Base-by-base conservation (phyloP, 1,140 invertebrate species). In the Lanistes nyassanus region DNA sequence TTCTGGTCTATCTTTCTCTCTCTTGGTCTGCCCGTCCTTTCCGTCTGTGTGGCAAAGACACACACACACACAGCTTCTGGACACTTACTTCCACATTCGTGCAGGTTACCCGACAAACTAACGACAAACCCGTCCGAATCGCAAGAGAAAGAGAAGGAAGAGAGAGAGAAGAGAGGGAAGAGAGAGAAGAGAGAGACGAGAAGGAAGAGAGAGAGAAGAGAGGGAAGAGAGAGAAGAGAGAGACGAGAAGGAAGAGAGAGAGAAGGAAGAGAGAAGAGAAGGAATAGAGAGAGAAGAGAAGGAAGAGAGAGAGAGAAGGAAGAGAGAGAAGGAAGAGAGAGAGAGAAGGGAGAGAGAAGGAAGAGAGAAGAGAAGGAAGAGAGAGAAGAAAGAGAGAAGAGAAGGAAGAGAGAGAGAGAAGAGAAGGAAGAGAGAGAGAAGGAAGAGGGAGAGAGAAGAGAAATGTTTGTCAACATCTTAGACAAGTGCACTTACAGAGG, bases 401-500 rank as follows among this genome's bases (percentile, higher is more conserved):
- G 21, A 26, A 64, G n/a, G n/a, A n/a, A n/a, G n/a, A n/a, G n/a
- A n/a, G n/a, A n/a, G n/a, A n/a, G n/a, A n/a, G n/a, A n/a, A n/a
- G n/a, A n/a, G n/a, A n/a, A n/a, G n/a, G n/a, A n/a, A n/a, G n/a
- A n/a, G n/a, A n/a, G n/a, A n/a, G n/a, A n/a, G n/a, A n/a, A n/a
- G n/a, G n/a, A n/a, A n/a, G 42, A 1, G 42, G 42, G 9, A 47
- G 42, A 47, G 42, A 47, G 9, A 47, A 3, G 5, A 6, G 42
- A 47, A n/a, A n/a, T n/a, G n/a, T 31, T n/a, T n/a, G 9, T 64
- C 29, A 11, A 19, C 29, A 16, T 64, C 29, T 64, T 64, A 16
- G 11, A n/a, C 11, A 16, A 29, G 26, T 11, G 3, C 34, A 79
- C 80, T 76, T 69, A 82, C 81, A 84, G 19, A 76, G 64, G 7